A percentile compares a stretch with the other conserved stretches of the same genome.
phyloP scores from a whole-genome alignment of 2,888 invertebrate genomes.

The Ectemnius cavifrons region DNA sequence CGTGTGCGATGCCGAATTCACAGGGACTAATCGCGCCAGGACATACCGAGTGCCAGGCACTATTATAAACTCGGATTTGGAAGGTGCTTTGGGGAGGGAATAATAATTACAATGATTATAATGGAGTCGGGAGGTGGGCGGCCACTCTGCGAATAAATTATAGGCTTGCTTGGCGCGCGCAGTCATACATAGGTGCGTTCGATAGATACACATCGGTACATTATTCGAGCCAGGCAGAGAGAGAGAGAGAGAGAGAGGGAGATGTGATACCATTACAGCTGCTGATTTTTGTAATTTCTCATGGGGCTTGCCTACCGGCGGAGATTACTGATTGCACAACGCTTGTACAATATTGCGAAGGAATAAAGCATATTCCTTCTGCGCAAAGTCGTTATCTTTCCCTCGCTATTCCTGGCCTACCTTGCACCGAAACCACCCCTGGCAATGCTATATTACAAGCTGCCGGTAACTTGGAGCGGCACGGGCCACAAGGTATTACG shows the following conservation, averaged over 20 bases:
- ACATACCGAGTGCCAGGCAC: slow-evolving; percentile 56
- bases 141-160: slow-evolving; percentile 74
- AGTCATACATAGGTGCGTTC: slow-evolving; percentile 73
- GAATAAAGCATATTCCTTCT: too few species aligned
- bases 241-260: too few species aligned
- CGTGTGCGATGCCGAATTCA: not conserved
- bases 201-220: slow-evolving; percentile 74
- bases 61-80: slow-evolving; percentile 74
- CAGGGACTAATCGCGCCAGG: slow-evolving; percentile 15
- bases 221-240: slow-evolving; percentile 44
- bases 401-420: too few species aligned
- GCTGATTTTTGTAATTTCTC: slow-evolving; percentile 69
- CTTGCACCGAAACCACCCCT: too few species aligned
- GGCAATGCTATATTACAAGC: too few species aligned
- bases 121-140: slow-evolving; percentile 73
- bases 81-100: slow-evolving; percentile 61
- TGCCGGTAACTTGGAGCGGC: not conserved
- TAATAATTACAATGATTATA: slow-evolving; percentile 77
- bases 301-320: slow-evolving; percentile 55
- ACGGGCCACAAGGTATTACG: not conserved
- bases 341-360: not conserved
- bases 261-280: slow-evolving; percentile 62
- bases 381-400: too few species aligned
- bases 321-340: slow-evolving; percentile 14
- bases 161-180: slow-evolving; percentile 73